These are phyloP conservation scores for Aptenodytes patagonicus DNA, from an alignment of 2,113 vertebrate species.

Conservation along the genomic window DNA sequence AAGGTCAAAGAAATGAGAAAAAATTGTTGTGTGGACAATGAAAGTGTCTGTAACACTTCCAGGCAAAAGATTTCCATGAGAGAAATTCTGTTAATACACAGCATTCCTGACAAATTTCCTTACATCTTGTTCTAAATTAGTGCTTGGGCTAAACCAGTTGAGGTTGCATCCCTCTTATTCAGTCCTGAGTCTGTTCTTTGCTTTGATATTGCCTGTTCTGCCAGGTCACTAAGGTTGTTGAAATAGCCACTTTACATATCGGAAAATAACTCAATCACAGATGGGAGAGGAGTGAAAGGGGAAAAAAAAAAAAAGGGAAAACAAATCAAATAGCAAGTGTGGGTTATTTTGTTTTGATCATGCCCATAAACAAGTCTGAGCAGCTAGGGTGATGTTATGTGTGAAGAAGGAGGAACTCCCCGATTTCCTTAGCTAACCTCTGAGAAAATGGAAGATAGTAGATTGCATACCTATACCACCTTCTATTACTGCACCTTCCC, in stretches of 20 bases:
- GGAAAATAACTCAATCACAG: neutral
- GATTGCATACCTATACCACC: neutral
- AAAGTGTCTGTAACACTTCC: neutral
- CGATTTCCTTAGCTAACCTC: neutral
- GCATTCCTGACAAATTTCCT: neutral
- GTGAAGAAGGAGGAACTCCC: neutral
- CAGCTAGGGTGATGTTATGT: neutral
- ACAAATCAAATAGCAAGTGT: neutral
- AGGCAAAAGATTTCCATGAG: neutral
- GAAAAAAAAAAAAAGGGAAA: neutral
- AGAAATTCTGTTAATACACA: neutral
- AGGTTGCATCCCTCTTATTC: slow-evolving; percentile 31
- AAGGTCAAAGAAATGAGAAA: neutral
- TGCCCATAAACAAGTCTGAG: slow-evolving; percentile 8
- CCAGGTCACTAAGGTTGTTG: slow-evolving; percentile 17
- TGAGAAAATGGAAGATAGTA: neutral
- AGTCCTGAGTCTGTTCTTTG: slow-evolving; percentile 21
- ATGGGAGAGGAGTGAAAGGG: neutral
- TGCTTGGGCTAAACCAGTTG: slow-evolving; percentile 8
- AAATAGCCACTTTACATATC: slow-evolving; percentile 16
- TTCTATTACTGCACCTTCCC: neutral
- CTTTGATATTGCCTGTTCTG: slow-evolving; percentile 32
- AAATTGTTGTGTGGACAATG: neutral
- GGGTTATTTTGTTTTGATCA: neutral
- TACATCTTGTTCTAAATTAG: neutral